Base-by-base conservation (phyloP, 2,888 invertebrate genomes). In the Heliconius ethilla region DNA sequence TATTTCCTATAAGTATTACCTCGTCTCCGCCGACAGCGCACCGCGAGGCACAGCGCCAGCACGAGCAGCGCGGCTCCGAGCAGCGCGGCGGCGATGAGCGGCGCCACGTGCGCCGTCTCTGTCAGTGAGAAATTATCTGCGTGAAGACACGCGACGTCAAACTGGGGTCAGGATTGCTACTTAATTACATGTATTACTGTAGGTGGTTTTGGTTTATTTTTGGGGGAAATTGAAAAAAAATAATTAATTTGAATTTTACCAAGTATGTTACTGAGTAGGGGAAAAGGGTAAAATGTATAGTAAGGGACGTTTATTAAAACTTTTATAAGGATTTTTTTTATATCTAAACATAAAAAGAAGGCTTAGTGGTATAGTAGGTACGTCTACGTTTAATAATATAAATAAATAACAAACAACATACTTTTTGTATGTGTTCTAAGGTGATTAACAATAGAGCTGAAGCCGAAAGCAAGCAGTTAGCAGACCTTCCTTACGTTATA, bases 21-120 rank as follows among this genome's bases (percentile, higher is more conserved):
- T 89, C 93, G 90, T 77, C 91, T 83, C 76, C 93, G 86, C 63
- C 92, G 84, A 81, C 94, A 95, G 51, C 93, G 85, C 74, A 94
- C 85, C 79, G 94, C 87, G 80, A 95, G 91, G 77, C 95, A 95
- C 45, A 94, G 86, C 77, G 93, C 90, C 33, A 94, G 86, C 72
- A 94, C 91, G 1, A 94, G 87, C 59, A 95, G 85, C 51, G 92
- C 94, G 0, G 94, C 94, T 76, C 94, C 90, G 76, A 94, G 91
- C 4, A 94, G 87, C 66, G 92, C 94, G 1, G 93, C 94, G 2
- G 93, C 94, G 72, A 94, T 94, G 79, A 95, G 85, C 2, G 95
- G 94, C 75, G 94, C 94, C 85, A 92, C 93, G 84, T 94, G 93
- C 79, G 93, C 92, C 80, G 94, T 93, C 86, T 94, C 94, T 94